Conservation (phyloP, 2,113 vertebrate species). For the Psettodes erumei region DNA sequence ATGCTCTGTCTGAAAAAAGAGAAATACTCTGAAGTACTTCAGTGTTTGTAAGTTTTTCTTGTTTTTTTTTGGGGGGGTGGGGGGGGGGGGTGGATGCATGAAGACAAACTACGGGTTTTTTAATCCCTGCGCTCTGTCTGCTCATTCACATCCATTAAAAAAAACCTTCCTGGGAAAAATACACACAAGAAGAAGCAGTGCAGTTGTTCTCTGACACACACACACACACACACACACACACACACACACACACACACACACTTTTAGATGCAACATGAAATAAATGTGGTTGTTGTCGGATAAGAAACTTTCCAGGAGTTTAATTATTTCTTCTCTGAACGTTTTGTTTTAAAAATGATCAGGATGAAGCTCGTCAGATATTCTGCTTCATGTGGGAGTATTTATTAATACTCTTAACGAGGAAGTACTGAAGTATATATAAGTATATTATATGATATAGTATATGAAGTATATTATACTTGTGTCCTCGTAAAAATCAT, state of each 20-base stretch:
- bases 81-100: conserved; percentile 46
- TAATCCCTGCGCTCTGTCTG: conserved; percentile 36
- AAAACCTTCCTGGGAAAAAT: conserved; percentile 20
- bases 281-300: not conserved
- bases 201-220: not conserved
- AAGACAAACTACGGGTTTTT: conserved; percentile 13
- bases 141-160: conserved; percentile 27
- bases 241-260: not conserved
- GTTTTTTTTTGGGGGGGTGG: not conserved
- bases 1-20: conserved; percentile 61
- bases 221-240: not conserved
- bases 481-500: too few species aligned
- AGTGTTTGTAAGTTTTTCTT: conserved; percentile 33
- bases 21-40: not conserved
- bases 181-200: not conserved
- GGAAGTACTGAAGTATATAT: too few species aligned
- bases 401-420: too few species aligned
- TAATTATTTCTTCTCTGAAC: not conserved
- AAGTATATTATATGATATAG: too few species aligned
- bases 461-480: too few species aligned
- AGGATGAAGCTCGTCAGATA: too few species aligned
- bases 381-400: too few species aligned
- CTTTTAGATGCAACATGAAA: not conserved
- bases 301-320: not conserved
- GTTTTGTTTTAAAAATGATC: too few species aligned